These are phyloP conservation scores for Ormyrus nitidulus DNA, from an alignment of 2,888 invertebrate species.

Conservation along the genomic window DNA sequence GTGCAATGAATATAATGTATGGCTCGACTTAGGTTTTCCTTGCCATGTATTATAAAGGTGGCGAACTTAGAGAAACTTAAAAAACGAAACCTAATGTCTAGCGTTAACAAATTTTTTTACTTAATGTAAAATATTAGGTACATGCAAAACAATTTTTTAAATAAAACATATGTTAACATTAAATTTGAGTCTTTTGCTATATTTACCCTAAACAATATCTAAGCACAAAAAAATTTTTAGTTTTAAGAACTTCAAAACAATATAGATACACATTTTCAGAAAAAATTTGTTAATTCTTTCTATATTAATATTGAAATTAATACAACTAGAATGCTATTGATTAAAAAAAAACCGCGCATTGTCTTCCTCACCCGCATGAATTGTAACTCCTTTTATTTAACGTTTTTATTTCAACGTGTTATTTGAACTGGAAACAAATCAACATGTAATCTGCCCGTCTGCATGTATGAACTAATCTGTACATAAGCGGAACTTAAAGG, in stretches of 20 bases:
- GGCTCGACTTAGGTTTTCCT: constrained; percentile 65
- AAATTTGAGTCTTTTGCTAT: constrained; percentile 39
- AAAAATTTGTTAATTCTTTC: constrained; percentile 9
- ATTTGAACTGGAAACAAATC: constrained; percentile 41
- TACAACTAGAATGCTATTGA: too few relatives aligned
- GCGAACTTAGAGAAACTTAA: constrained; percentile 63
- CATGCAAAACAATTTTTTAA: constrained; percentile 63
- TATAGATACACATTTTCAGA: not conserved
- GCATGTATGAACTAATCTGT: constrained; percentile 53
- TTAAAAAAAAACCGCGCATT: not conserved
- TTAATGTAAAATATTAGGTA: constrained; percentile 70
- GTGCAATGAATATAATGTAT: constrained; percentile 63
- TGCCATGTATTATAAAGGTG: constrained; percentile 60
- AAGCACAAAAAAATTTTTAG: not conserved
- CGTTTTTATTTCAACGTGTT: constrained; percentile 42
- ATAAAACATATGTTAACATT: constrained; percentile 63
- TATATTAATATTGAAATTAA: not conserved
- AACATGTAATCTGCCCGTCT: constrained; percentile 39
- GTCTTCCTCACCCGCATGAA: constrained; percentile 45
- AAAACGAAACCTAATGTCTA: constrained; percentile 64
- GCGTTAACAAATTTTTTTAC: constrained; percentile 65
- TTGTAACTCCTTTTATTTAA: constrained; percentile 37
- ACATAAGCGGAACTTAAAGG: constrained; percentile 27
- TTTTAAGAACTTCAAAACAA: not conserved
- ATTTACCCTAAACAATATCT: constrained; percentile 11